Evolutionary conservation across 2,797 vertebrate species (phyloP).

Genomic region (Peromyscus aztecus): DNA sequence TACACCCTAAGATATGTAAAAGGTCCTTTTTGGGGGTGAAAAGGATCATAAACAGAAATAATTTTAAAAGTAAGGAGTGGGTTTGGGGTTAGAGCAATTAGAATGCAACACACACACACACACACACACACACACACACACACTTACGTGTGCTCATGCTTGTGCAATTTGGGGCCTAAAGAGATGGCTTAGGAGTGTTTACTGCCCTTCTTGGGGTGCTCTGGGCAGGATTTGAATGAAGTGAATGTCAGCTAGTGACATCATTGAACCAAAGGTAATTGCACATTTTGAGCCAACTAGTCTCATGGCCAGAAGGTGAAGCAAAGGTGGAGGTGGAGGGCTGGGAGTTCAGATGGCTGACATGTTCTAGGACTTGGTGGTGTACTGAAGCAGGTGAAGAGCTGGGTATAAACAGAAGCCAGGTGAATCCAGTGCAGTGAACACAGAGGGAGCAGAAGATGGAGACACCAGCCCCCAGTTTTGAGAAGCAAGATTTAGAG

Average conservation of each 20-base stretch:
- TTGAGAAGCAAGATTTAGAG: not conserved
- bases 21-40: not conserved
- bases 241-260: not conserved
- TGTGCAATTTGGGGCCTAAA: not conserved
- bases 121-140: too few relatives aligned
- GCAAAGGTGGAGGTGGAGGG: not conserved
- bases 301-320: not conserved
- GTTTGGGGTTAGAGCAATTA: not conserved
- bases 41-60: not conserved
- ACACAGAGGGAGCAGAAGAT: not conserved
- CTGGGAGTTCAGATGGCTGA: not conserved
- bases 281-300: not conserved
- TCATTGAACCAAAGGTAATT: fast-evolving
- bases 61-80: not conserved
- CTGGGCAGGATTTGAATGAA: not conserved
- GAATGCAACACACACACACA: not conserved
- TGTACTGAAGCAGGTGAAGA: not conserved
- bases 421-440: not conserved
- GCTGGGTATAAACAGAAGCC: not conserved
- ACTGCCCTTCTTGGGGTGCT: not conserved
- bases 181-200: not conserved
- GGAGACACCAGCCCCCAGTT: not conserved
- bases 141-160: fast-evolving
- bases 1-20: not conserved
- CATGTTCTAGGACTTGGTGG: not conserved